phyloP scores from a whole-genome alignment of 2,888 invertebrate genomes.

The Tigriopus californicus region DNA sequence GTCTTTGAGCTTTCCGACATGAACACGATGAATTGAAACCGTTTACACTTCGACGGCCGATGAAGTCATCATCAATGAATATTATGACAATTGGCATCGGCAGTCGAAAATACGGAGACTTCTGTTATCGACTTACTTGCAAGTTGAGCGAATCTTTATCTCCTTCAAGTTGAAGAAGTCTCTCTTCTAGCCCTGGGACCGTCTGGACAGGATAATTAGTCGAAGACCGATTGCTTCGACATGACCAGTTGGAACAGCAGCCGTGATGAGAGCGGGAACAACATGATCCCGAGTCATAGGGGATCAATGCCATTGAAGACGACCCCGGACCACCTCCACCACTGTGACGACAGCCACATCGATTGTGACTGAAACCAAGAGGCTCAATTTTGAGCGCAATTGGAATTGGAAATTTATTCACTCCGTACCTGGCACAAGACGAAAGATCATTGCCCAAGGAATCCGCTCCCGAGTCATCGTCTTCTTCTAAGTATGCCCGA shows the following conservation, averaged over 20 bases:
- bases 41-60: too few relatives aligned
- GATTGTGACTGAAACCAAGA: too few relatives aligned
- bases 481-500: background rate
- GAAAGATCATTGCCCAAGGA: background rate
- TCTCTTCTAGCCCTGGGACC: slow-evolving; percentile 46
- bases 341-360: background rate
- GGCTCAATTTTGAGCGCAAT: background rate
- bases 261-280: background rate
- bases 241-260: background rate
- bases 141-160: slow-evolving; percentile 72
- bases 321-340: background rate
- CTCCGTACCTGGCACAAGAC: too few relatives aligned
- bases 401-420: too few relatives aligned
- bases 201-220: too few relatives aligned
- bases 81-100: too few relatives aligned
- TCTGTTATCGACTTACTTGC: slow-evolving; percentile 33
- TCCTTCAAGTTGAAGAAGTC: slow-evolving; percentile 59
- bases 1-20: too few relatives aligned
- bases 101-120: too few relatives aligned
- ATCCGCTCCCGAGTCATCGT: slow-evolving; percentile 10
- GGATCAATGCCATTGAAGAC: background rate
- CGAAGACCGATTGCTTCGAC: background rate
- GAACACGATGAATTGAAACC: too few relatives aligned
- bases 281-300: background rate
- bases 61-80: too few relatives aligned